Evolutionary conservation across 2,113 vertebrate genomes (phyloP).

Genomic region (Cavia aperea): DNA sequence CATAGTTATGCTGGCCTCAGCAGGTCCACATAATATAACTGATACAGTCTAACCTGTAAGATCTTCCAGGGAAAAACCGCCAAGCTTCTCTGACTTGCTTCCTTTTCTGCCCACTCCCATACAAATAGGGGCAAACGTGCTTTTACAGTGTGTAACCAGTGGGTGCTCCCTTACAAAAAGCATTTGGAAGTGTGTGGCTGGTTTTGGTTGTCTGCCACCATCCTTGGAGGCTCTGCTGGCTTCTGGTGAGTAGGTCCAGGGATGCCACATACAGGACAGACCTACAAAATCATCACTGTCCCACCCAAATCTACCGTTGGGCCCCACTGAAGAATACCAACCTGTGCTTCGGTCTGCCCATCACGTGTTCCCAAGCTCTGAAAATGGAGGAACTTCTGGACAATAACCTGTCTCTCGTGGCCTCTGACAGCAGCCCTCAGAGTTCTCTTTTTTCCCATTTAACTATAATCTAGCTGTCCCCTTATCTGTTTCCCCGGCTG

Average conservation of each 20-base stretch:
- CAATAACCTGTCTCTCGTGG: background rate
- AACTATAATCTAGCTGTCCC: background rate
- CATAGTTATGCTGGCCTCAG: background rate
- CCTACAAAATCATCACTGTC: background rate
- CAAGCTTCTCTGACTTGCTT: background rate
- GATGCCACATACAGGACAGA: background rate
- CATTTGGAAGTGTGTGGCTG: background rate
- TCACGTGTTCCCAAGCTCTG: background rate
- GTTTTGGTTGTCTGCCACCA: background rate
- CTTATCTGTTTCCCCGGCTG: background rate
- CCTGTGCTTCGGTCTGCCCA: background rate
- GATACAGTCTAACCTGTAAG: background rate
- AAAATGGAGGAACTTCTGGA: background rate
- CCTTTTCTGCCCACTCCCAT: background rate
- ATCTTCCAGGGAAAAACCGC: background rate
- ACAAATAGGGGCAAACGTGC: background rate
- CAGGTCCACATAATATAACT: background rate
- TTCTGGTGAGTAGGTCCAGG: background rate
- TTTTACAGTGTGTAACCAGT: background rate
- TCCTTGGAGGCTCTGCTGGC: background rate
- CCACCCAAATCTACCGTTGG: rapidly evolving
- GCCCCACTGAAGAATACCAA: background rate
- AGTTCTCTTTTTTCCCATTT: background rate
- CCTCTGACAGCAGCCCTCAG: background rate
- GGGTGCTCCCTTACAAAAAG: background rate